Evolutionary conservation across 2,888 invertebrate genomes (phyloP).

Genomic region (Clunio marinus): DNA sequence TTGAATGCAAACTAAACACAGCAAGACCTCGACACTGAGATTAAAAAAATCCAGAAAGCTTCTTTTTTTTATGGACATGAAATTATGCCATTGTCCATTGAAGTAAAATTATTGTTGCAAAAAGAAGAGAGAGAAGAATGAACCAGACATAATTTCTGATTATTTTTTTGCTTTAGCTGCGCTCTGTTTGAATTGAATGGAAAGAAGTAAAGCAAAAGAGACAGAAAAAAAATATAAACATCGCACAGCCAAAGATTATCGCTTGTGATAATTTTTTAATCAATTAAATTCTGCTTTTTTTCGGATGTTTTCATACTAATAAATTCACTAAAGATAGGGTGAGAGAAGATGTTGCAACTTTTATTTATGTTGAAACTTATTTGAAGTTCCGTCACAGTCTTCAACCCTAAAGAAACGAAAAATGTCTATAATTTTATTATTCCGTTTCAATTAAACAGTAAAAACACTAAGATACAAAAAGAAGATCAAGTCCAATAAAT

Average conservation of each 20-base stretch:
- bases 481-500: background rate
- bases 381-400: background rate
- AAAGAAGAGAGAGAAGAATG: no score
- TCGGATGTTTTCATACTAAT: background rate
- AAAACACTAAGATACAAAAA: background rate
- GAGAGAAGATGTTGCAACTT: background rate
- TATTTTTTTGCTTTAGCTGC: no score
- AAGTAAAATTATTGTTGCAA: no score
- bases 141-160: no score
- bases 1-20: no score
- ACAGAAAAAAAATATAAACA: conserved; percentile 1
- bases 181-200: conserved; percentile 6
- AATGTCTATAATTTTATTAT: background rate
- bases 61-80: no score
- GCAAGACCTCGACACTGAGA: no score
- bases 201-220: background rate
- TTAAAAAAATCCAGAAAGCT: no score
- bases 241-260: conserved; percentile 22
- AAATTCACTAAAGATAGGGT: background rate
- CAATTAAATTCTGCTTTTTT: background rate
- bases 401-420: background rate
- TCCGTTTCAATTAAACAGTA: conserved; percentile 11
- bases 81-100: no score
- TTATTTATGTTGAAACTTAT: background rate
- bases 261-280: conserved; percentile 32